Conservation (phyloP, 2,797 vertebrate species). For the Pterois miles region DNA sequence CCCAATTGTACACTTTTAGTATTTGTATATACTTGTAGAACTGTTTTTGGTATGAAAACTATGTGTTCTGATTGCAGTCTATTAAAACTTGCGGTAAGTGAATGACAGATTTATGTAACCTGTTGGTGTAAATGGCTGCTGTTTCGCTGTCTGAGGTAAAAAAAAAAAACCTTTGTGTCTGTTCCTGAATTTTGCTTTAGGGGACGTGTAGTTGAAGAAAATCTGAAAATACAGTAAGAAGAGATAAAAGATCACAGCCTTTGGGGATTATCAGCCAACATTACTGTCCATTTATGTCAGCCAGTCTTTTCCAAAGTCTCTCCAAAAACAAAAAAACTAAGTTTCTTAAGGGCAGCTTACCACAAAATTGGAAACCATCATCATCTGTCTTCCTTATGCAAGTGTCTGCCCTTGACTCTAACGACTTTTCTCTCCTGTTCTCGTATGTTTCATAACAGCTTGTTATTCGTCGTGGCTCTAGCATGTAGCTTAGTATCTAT, state of each 20-base stretch:
- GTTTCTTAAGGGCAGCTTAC: background rate
- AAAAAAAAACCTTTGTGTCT: background rate
- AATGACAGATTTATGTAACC: conserved; percentile 19
- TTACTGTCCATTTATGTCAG: background rate
- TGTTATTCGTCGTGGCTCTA: conserved; percentile 16
- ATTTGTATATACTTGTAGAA: background rate
- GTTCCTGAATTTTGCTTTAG: background rate
- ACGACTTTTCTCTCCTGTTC: background rate
- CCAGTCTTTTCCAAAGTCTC: background rate
- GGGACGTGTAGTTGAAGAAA: background rate
- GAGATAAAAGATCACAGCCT: background rate
- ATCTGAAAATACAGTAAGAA: background rate
- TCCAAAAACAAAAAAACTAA: background rate
- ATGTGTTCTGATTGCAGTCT: background rate
- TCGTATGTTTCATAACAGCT: conserved; percentile 36
- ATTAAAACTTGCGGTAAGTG: conserved; percentile 1
- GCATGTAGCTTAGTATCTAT: conserved; percentile 39
- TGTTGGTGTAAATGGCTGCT: background rate
- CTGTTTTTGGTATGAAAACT: conserved; percentile 14
- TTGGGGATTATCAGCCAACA: conserved; percentile 2
- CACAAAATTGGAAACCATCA: conserved; percentile 5
- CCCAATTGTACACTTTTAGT: background rate
- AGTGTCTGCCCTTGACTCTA: background rate
- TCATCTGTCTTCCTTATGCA: background rate
- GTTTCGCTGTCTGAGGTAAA: conserved; percentile 3